A percentile compares a stretch with the other conserved stretches of the same genome.
Conservation (phyloP, 1,140 invertebrate species). For the Pseudoatta argentina region DNA sequence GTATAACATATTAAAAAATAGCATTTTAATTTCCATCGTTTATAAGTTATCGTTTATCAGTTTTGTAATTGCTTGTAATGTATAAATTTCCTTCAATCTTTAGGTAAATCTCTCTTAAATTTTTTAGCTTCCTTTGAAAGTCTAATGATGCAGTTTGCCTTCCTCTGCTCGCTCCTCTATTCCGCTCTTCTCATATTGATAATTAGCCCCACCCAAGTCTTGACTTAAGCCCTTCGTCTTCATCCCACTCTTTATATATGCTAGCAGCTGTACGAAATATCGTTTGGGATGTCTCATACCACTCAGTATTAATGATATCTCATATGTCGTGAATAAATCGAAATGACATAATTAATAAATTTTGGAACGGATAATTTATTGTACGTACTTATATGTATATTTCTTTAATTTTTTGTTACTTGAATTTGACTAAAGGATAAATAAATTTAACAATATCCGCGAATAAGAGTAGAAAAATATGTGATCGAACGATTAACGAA, state of each 20-base stretch:
- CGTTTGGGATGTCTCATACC: slow-evolving; percentile 46
- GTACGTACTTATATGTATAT: too few species aligned
- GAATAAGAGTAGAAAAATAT: too few species aligned
- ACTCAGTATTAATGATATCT: slow-evolving; percentile 29
- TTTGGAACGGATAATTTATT: not conserved
- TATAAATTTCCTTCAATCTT: not conserved
- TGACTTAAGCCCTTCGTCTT: slow-evolving; percentile 50
- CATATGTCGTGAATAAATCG: slow-evolving; percentile 9
- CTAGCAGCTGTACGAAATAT: slow-evolving; percentile 34
- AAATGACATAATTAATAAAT: not conserved
- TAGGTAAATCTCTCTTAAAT: slow-evolving; percentile 14
- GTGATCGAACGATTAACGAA: too few species aligned
- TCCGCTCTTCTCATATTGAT: slow-evolving; percentile 62
- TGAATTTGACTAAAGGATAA: too few species aligned
- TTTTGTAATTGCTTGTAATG: not conserved
- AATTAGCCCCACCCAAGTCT: slow-evolving; percentile 54
- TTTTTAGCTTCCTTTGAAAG: slow-evolving; percentile 65
- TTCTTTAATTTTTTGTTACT: too few species aligned
- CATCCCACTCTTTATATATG: slow-evolving; percentile 31
- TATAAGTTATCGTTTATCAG: too few species aligned
- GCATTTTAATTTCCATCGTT: not conserved
- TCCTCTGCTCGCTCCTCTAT: not conserved
- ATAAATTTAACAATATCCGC: too few species aligned
- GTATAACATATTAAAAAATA: slow-evolving; percentile 23
- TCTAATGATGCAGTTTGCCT: slow-evolving; percentile 57